Percentiles rank a stretch among this genome's conserved stretches.
These are phyloP conservation scores for Pavo muticus DNA, from an alignment of 2,113 vertebrate genomes.

Conservation along the genomic window DNA sequence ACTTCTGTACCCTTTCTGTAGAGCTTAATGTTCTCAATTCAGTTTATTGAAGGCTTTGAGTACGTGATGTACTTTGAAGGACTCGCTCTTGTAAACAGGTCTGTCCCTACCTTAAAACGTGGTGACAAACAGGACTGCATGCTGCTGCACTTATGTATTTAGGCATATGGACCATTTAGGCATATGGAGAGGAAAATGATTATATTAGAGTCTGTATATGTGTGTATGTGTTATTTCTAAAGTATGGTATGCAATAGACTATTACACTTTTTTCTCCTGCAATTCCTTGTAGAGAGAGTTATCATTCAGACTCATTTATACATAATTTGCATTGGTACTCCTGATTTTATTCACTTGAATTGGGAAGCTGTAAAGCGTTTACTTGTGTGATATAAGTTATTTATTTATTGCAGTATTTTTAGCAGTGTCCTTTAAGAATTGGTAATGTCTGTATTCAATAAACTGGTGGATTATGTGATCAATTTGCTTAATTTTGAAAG, in stretches of 20 bases:
- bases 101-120: background rate
- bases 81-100: background rate
- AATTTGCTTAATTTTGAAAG: background rate
- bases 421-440: background rate
- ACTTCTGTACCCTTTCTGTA: background rate
- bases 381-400: conserved; percentile 56
- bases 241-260: background rate
- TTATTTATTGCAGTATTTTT: conserved; percentile 73
- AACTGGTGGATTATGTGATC: background rate
- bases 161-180: background rate
- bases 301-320: background rate
- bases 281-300: background rate
- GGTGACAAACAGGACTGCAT: background rate
- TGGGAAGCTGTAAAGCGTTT: conserved; percentile 53
- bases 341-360: conserved; percentile 36
- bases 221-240: background rate
- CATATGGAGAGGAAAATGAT: background rate
- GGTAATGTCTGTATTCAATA: background rate
- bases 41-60: background rate
- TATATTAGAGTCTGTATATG: background rate
- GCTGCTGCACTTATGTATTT: background rate
- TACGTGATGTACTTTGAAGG: background rate
- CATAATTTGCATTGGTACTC: conserved; percentile 1
- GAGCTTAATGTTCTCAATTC: background rate
- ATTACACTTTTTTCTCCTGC: background rate